Conservation (phyloP, 1,140 invertebrate species). For the Dendrolimus kikuchii region DNA sequence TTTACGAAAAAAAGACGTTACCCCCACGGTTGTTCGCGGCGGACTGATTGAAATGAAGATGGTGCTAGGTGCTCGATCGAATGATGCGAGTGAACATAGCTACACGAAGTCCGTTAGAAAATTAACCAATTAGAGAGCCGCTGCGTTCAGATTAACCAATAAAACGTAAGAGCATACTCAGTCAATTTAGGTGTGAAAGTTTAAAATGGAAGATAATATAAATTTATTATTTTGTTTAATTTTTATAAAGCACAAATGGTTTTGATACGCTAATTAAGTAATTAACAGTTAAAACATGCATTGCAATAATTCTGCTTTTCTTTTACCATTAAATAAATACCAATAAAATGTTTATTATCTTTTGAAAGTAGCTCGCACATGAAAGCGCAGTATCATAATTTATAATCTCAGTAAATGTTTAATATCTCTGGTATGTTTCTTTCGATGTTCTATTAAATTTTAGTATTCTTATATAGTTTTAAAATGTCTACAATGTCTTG, state of each 20-base stretch:
- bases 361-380: too few species aligned
- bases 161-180: conserved; percentile 11
- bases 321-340: too few species aligned
- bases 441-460: too few species aligned
- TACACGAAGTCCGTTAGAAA: conserved; percentile 26
- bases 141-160: conserved; percentile 28
- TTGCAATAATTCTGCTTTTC: too few species aligned
- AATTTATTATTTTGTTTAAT: too few species aligned
- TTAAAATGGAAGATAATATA: conserved; percentile 19
- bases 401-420: too few species aligned
- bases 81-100: conserved; percentile 49
- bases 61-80: conserved; percentile 34
- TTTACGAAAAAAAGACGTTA: conserved; percentile 26
- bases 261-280: conserved; percentile 11
- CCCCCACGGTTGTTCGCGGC: conserved; percentile 49
- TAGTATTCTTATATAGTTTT: too few species aligned
- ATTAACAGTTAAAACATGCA: conserved; percentile 18
- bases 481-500: too few species aligned
- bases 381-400: too few species aligned
- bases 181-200: conserved; percentile 51
- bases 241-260: too few species aligned
- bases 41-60: conserved; percentile 55
- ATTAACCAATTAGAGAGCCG: conserved; percentile 32
- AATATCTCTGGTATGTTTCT: too few species aligned
- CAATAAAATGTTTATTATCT: too few species aligned